These are phyloP conservation scores for Dinothrombium tinctorium DNA, from an alignment of 1,140 invertebrate species.

Conservation along the genomic window DNA sequence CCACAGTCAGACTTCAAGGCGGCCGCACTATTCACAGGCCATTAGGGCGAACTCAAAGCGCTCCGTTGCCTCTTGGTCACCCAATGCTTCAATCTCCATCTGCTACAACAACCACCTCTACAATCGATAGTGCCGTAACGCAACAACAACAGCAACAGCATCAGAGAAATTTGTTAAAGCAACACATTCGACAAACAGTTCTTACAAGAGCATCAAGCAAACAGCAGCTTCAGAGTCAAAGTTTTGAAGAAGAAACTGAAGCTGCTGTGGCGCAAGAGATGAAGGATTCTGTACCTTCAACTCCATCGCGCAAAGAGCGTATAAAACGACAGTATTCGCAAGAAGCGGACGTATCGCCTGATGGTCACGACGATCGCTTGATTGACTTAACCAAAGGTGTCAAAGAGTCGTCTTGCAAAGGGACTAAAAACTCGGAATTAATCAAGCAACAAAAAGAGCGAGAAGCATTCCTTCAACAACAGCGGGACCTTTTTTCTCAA, in stretches of 20 bases:
- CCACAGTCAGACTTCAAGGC: neutral
- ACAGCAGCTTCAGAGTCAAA: constrained; percentile 28
- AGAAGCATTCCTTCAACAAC: constrained; percentile 19
- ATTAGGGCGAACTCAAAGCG: constrained; percentile 71
- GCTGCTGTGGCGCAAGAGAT: constrained; percentile 27
- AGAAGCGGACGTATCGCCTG: neutral
- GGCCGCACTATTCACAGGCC: constrained; percentile 45
- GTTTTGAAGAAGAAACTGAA: constrained; percentile 33
- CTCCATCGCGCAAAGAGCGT: constrained; percentile 8
- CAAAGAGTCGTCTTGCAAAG: neutral
- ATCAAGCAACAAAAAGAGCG: constrained; percentile 1
- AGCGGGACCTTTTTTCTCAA: constrained; percentile 28
- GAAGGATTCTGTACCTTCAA: constrained; percentile 16
- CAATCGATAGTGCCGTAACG: neutral
- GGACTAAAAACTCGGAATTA: neutral
- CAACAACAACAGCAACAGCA: constrained; percentile 22
- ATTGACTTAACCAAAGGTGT: neutral
- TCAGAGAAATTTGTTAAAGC: constrained; percentile 42
- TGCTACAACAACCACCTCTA: constrained; percentile 28
- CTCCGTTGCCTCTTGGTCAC: constrained; percentile 77
- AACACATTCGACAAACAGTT: constrained; percentile 73
- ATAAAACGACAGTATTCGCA: constrained; percentile 4
- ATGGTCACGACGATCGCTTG: neutral
- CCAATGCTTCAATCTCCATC: constrained; percentile 42
- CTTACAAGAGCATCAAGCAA: constrained; percentile 45